Evolutionary conservation across 2,113 vertebrate genomes (phyloP), one percentile per base, ranked within the genome.

Genomic region (Phrynosoma blainvillii): DNA sequence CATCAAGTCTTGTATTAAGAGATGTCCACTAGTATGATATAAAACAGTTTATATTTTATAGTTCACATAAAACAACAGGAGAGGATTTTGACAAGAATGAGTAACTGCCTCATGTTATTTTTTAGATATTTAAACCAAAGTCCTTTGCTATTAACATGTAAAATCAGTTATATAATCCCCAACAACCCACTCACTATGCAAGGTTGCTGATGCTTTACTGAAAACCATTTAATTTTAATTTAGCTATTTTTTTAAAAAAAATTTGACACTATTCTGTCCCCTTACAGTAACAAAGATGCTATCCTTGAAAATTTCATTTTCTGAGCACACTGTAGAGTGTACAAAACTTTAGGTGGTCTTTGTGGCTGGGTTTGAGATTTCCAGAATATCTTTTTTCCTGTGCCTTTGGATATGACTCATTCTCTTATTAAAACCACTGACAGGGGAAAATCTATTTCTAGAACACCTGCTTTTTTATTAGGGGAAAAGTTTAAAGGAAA

Each of bases 261-360:
- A 47, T 68, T 82, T 82, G 62, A 82, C 65, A 82, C 36, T 68
- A 4, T 59, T 68, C 32, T 82, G 18, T 27, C 42, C 21, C 16
- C 47, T 70, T 21, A 18, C 25, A 23, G 40, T 47, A 70, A 27
- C 65, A 83, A 59, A 70, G 68, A 68, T 83, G 40, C 40, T 25
- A 83, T 4, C 32, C 81, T 83, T 70, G 23, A 70, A 68, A 70
- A 47, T 47, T 27, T 65, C 23, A 42, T 82, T 42, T 82, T 68
- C 36, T 27, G 5, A 82, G 42, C 27, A 36, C 40, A 47, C 36
- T 68, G 40, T 36, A 82, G 11, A 82, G 66, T 4, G 36, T 36
- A 68, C 62, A 82, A 82, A 82, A 21, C 23, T 68, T 68, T 36
- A 68, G 36, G 36, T 82, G 80, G 62, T 66, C 80, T 82, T 82